Evolutionary conservation across 2,113 vertebrate genomes (phyloP).

Genomic region (Bubo scandiacus): DNA sequence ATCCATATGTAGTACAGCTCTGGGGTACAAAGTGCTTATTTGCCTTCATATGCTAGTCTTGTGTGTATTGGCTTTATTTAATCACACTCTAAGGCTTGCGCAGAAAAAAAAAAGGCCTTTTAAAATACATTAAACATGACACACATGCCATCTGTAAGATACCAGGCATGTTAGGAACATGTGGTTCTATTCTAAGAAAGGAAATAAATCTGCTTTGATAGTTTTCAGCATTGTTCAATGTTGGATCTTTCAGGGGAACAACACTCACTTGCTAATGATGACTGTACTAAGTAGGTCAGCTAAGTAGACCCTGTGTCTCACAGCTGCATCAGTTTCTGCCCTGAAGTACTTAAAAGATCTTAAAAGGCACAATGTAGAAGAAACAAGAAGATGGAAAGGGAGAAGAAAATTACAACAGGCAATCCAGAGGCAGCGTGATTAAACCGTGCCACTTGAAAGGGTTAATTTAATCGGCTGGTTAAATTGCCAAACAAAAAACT

Average conservation of each 20-base stretch:
- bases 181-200: background rate
- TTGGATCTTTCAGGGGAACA: background rate
- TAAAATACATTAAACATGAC: background rate
- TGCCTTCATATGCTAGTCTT: background rate
- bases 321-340: background rate
- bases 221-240: background rate
- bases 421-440: background rate
- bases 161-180: background rate
- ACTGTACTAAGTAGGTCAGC: constrained; percentile 34
- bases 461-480: background rate
- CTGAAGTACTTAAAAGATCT: background rate
- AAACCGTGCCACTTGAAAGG: background rate
- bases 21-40: background rate
- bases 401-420: background rate
- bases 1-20: background rate
- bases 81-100: constrained; percentile 2
- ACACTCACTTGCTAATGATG: background rate
- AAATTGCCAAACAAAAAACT: background rate
- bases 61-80: background rate
- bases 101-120: background rate
- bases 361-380: background rate
- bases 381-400: background rate
- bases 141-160: background rate
- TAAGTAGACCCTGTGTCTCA: background rate
- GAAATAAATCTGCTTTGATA: background rate